phyloP scores from a whole-genome alignment of 2,113 vertebrate genomes.

The Polyodon spathula region DNA sequence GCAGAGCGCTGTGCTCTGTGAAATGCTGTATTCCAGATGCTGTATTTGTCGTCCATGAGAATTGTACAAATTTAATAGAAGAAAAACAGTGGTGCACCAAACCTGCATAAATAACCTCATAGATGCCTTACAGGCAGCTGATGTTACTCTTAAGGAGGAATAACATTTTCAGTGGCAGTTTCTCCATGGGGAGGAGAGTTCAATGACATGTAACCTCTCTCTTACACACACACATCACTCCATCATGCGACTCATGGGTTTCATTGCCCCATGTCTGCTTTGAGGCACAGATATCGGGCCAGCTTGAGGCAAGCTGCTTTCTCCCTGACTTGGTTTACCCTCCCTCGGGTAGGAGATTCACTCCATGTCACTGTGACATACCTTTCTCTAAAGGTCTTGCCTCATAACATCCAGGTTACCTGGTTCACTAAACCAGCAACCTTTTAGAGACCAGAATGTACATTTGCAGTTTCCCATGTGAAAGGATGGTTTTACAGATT shows the following conservation, averaged over 20 bases:
- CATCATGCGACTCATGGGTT: not conserved
- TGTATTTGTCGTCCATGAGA: too few relatives aligned
- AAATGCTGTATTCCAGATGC: too few relatives aligned
- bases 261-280: not conserved
- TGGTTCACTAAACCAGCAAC: not conserved
- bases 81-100: too few relatives aligned
- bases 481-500: not conserved
- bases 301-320: not conserved
- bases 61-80: too few relatives aligned
- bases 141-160: too few relatives aligned
- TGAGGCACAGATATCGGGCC: not conserved
- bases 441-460: not conserved
- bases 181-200: too few relatives aligned
- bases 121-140: too few relatives aligned
- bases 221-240: too few relatives aligned
- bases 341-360: not conserved
- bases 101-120: too few relatives aligned
- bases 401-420: not conserved
- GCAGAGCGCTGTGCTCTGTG: too few relatives aligned
- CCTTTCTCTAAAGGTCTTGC: not conserved
- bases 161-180: too few relatives aligned
- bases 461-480: not conserved
- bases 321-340: conserved; percentile 2
- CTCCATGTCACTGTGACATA: not conserved
- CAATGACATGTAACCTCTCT: too few relatives aligned